Percentiles rank a stretch among this genome's conserved stretches.
phyloP scores from a whole-genome alignment of 2,113 vertebrate species.

The Chauna torquata region DNA sequence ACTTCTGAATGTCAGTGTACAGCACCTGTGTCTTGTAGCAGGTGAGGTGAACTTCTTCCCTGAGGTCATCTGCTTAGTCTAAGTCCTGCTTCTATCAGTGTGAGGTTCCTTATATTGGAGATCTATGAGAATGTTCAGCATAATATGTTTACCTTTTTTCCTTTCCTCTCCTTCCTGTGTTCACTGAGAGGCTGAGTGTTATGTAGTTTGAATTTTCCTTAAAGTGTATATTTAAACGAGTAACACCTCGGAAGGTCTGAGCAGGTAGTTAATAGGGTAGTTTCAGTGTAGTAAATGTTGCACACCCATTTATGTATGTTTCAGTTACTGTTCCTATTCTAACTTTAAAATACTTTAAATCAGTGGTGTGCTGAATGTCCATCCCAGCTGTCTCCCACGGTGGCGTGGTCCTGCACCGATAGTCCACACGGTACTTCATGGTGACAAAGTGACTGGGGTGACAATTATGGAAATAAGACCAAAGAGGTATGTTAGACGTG shows the following conservation, averaged over 20 bases:
- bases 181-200: background rate
- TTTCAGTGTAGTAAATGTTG: background rate
- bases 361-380: conserved; percentile 92
- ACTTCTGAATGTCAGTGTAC: fast-evolving
- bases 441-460: conserved; percentile 89
- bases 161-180: background rate
- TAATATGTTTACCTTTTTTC: background rate
- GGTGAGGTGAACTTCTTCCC: background rate
- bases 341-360: conserved; percentile 26
- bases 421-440: conserved; percentile 88
- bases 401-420: conserved; percentile 95
- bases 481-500: conserved; percentile 77
- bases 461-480: conserved; percentile 94
- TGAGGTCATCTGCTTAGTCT: background rate
- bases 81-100: fast-evolving
- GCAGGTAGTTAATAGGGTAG: background rate
- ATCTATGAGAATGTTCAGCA: background rate
- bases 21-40: background rate
- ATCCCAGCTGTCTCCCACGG: conserved; percentile 92
- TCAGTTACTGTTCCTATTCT: background rate
- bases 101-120: background rate
- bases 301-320: fast-evolving
- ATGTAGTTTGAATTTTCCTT: background rate
- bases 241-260: background rate
- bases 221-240: background rate